Evolutionary conservation across 2,888 invertebrate species (phyloP).

Genomic region (Oithona nana): DNA sequence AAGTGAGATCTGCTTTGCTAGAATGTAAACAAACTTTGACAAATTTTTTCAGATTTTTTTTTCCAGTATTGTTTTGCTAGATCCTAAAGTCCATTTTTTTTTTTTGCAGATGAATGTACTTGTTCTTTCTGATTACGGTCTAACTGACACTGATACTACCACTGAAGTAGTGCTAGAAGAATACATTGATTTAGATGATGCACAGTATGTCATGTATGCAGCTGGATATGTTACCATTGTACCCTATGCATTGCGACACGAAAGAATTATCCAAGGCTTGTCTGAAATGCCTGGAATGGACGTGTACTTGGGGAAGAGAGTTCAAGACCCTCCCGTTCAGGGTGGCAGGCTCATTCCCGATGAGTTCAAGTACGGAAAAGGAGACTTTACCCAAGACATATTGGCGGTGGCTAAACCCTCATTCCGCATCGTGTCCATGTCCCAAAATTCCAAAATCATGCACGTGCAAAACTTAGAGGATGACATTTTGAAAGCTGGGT

Average conservation of each 20-base stretch:
- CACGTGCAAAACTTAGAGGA: not conserved
- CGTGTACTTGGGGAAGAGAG: not conserved
- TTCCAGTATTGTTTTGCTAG: no score
- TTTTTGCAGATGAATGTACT: slow-evolving; percentile 7
- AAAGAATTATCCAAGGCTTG: not conserved
- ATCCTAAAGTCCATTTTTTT: no score
- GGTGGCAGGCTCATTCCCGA: not conserved
- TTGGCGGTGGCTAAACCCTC: not conserved
- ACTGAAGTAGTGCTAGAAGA: not conserved
- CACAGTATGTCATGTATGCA: not conserved
- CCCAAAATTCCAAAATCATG: not conserved
- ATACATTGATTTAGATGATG: not conserved
- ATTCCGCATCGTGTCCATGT: not conserved
- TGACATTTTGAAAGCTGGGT: not conserved
- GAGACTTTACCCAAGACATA: slow-evolving; percentile 6
- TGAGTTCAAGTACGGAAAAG: not conserved
- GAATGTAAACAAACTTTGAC: not conserved
- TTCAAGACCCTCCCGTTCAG: slow-evolving; percentile 5
- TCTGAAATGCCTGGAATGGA: not conserved
- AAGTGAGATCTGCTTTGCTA: no score
- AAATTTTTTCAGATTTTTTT: no score
- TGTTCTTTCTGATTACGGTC: slow-evolving; percentile 6
- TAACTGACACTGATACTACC: not conserved
- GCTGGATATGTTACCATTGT: slow-evolving; percentile 1
- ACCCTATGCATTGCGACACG: not conserved